Evolutionary conservation across 1,140 invertebrate species (phyloP), one percentile per base, ranked within the genome.

Genomic region (Pomacea maculata): DNA sequence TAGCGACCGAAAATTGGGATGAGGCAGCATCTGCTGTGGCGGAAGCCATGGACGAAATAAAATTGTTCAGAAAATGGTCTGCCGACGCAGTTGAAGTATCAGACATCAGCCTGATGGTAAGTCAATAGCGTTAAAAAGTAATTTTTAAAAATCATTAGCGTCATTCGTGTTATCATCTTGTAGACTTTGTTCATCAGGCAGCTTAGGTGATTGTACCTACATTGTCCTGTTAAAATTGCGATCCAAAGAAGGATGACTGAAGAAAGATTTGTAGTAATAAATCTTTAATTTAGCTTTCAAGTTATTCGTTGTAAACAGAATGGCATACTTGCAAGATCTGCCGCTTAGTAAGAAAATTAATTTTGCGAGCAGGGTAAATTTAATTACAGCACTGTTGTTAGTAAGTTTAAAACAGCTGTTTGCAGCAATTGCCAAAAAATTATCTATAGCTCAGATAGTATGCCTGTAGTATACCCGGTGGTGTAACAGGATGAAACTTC

Each of bases 11-110:
- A 65, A 73, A 83, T 65, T 83, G 82, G 82, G 80, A 45, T 55
- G 79, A 75, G 19, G 68, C 80, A 34, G 54, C 75, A n/a, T 29
- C 29, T n/a, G n/a, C 80, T 15, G 87, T 85, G 15, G 87, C 88
- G 68, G 91, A 91, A 83, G 29, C 57, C 11, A 64, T 90, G 34
- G 91, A 90, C 73, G 98, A 99, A 93, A 97, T 99, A 83, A 99
- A 99, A 93, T 93, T 99, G 54, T 99, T 99, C 92, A 97, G 96
- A 73, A 95, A 97, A 90, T 99, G 98, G 98, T 97, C 96, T 83
- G 97, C 97, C 88, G 97, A 98, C 90, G 98, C 99, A 94, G 98
- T 99, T 1, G 96, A 98, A 92, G 97, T 99, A 70, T 95, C 94
- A 80, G 98, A 99, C 90, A 99, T 99, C 94, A 98, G 97, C 64